Evolutionary conservation across 2,888 invertebrate genomes (phyloP).

Genomic region (Villa cingulata): DNA sequence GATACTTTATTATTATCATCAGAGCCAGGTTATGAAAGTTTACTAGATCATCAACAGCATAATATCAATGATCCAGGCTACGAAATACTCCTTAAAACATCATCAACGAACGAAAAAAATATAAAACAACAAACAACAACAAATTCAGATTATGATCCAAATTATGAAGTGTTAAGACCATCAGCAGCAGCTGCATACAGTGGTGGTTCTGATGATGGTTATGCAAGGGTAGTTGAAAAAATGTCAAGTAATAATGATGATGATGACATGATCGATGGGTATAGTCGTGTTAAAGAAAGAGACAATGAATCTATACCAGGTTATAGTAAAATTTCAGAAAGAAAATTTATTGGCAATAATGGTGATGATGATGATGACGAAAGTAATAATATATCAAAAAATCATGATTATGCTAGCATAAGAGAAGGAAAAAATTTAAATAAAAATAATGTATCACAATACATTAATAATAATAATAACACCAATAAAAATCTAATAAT

Average conservation of each 20-base stretch:
- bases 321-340: conserved; percentile 4
- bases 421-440: conserved; percentile 23
- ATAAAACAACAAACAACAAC: conserved; percentile 16
- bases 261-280: conserved; percentile 24
- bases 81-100: conserved; percentile 43
- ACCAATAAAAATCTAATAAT: conserved; percentile 10
- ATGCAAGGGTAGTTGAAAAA: conserved; percentile 34
- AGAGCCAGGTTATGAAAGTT: conserved; percentile 26
- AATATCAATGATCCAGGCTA: conserved; percentile 48
- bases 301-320: conserved; percentile 9
- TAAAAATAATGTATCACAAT: not conserved
- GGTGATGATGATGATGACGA: conserved; percentile 11
- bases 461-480: conserved; percentile 2
- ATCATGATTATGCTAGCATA: conserved; percentile 33
- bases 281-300: conserved; percentile 29
- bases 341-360: not conserved
- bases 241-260: conserved; percentile 15
- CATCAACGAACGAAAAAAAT: not conserved
- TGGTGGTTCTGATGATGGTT: conserved; percentile 27
- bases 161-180: conserved; percentile 60
- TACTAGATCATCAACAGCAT: conserved; percentile 39
- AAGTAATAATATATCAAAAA: conserved; percentile 18
- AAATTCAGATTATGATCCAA: conserved; percentile 56
- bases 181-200: conserved; percentile 17
- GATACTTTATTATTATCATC: conserved; percentile 14